Evolutionary conservation across 2,797 vertebrate species (phyloP).

Genomic region (Podargus strigoides): DNA sequence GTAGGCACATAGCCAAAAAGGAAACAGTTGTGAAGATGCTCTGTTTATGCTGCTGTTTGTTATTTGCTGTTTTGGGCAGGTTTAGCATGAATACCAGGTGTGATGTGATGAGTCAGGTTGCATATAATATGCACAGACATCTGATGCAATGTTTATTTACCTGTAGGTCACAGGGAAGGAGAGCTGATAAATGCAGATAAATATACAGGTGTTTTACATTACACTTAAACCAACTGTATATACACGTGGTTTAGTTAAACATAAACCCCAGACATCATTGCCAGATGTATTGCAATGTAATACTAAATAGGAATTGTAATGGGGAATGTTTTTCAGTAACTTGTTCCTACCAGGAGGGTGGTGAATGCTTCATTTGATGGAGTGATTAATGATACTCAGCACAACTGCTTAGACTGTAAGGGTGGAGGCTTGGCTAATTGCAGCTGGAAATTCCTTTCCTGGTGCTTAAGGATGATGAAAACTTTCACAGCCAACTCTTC

Average conservation of each 20-base stretch:
- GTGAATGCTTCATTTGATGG: not conserved
- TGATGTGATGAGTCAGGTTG: not conserved
- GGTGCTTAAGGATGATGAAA: not conserved
- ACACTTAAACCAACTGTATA: not conserved
- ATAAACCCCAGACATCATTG: not conserved
- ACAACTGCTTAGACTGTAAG: not conserved
- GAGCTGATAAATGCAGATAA: not conserved
- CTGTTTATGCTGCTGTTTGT: not conserved
- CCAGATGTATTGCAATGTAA: not conserved
- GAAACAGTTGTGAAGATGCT: not conserved
- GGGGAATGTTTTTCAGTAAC: not conserved
- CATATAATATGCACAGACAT: not conserved
- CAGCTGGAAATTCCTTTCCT: conserved; percentile 15
- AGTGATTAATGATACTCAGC: not conserved
- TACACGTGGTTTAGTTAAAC: not conserved
- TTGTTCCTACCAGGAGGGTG: not conserved
- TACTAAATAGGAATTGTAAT: not conserved
- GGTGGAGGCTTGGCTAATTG: not conserved
- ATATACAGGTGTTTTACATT: not conserved
- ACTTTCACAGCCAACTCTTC: not conserved
- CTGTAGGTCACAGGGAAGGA: not conserved
- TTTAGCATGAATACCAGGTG: not conserved
- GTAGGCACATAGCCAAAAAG: not conserved
- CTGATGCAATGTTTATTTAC: conserved; percentile 9
- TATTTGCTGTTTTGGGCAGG: conserved; percentile 22